phyloP scores from a whole-genome alignment of 2,113 vertebrate genomes.

The Otis tarda region DNA sequence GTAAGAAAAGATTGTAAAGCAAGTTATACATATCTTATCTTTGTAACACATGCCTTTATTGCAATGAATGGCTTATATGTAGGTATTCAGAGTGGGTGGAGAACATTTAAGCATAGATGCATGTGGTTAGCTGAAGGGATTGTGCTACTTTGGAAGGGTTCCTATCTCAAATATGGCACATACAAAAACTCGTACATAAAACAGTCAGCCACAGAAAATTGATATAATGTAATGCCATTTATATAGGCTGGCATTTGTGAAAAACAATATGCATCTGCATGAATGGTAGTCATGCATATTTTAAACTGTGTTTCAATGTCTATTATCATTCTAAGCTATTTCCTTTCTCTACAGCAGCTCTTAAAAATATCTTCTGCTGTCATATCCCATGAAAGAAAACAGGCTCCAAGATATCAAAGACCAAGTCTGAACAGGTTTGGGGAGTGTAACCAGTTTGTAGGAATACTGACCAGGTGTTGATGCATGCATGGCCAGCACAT shows the following conservation, averaged over 20 bases:
- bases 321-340: not conserved
- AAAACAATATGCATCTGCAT: not conserved
- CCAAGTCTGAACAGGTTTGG: not conserved
- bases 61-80: not conserved
- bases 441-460: no score
- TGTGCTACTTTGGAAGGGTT: not conserved
- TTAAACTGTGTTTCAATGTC: not conserved
- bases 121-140: not conserved
- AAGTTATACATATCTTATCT: not conserved
- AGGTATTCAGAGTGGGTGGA: not conserved
- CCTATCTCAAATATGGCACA: not conserved
- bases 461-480: no score
- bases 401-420: not conserved
- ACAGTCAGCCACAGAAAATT: not conserved
- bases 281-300: not conserved
- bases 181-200: not conserved
- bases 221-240: not conserved
- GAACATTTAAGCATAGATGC: not conserved
- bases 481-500: no score
- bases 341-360: not conserved
- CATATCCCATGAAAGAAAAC: not conserved
- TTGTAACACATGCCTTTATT: not conserved
- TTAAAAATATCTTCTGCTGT: constrained; percentile 3
- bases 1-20: not conserved
- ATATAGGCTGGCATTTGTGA: not conserved